These are phyloP conservation scores for Scolanthus callimorphus DNA, from an alignment of 92 coral and sea anemone species.

Conservation along the genomic window DNA sequence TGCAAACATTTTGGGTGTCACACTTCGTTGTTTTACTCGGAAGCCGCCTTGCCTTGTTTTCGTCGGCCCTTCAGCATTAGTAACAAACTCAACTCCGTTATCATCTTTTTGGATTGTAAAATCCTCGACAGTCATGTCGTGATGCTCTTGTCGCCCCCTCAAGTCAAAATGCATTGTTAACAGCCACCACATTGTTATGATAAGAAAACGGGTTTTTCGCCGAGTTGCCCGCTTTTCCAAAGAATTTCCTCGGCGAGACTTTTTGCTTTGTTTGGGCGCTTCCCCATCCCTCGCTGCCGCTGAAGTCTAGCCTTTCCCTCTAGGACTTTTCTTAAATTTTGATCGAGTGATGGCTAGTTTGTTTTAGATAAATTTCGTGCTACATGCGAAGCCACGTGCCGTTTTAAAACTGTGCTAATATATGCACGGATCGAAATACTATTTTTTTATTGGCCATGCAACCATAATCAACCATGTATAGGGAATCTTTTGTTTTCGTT, in stretches of 20 bases:
- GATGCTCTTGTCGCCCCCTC: conserved; percentile 31
- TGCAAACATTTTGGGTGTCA: conserved; percentile 39
- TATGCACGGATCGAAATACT: too few species aligned
- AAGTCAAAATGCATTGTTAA: conserved; percentile 25
- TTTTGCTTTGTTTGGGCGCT: conserved; percentile 32
- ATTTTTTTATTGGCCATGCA: too few species aligned
- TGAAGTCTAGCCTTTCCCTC: conserved; percentile 38
- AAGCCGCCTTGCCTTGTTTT: conserved; percentile 37
- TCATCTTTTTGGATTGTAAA: conserved; percentile 26
- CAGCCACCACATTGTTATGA: conserved; percentile 25
- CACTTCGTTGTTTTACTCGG: conserved; percentile 6
- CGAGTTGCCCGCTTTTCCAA: conserved; percentile 22
- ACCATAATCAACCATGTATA: too few species aligned
- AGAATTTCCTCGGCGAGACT: conserved; percentile 30
- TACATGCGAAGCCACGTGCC: too few species aligned
- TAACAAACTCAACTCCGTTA: conserved; percentile 21
- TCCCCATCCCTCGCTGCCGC: conserved; percentile 18
- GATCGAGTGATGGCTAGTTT: too few species aligned
- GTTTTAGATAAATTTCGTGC: too few species aligned
- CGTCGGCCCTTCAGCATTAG: conserved; percentile 29
- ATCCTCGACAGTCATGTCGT: conserved; percentile 21
- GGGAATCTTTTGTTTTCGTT: too few species aligned
- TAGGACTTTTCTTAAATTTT: conserved; percentile 38
- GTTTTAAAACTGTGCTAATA: too few species aligned
- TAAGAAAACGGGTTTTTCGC: conserved; percentile 6